Conservation (phyloP, 2,797 vertebrate species). For the Sebastes oblongus region DNA sequence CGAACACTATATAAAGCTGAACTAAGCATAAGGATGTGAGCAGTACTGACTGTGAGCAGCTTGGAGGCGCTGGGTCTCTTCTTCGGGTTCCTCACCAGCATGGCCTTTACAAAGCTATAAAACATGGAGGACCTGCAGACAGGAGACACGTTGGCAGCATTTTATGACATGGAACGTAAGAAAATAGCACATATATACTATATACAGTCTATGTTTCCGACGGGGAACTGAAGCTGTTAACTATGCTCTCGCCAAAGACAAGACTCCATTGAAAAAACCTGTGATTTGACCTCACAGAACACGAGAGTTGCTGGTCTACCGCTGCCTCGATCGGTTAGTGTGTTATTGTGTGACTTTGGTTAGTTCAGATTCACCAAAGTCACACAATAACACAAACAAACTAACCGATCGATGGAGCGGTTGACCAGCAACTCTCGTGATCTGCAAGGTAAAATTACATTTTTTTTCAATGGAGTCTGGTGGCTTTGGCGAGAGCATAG, state of each 20-base stretch:
- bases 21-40: not conserved
- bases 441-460: too few relatives aligned
- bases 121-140: constrained; percentile 84
- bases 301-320: too few relatives aligned
- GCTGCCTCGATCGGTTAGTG: too few relatives aligned
- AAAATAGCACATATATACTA: not conserved
- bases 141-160: not conserved
- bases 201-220: too few relatives aligned
- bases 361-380: accelerated
- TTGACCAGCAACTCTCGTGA: accelerated
- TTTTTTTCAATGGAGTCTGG: too few relatives aligned
- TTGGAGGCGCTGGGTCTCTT: constrained; percentile 89
- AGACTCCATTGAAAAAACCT: too few relatives aligned
- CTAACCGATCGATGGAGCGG: accelerated
- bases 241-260: too few relatives aligned
- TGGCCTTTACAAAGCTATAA: constrained; percentile 90
- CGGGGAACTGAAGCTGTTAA: accelerated
- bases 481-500: too few relatives aligned
- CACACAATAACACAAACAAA: too few relatives aligned
- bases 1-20: accelerated
- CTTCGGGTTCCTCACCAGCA: constrained; percentile 90
- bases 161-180: not conserved
- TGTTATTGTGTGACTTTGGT: too few relatives aligned
- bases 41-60: constrained; percentile 85
- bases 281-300: accelerated